Conservation (phyloP, 2,113 vertebrate genomes). For the Bubo bubo region DNA sequence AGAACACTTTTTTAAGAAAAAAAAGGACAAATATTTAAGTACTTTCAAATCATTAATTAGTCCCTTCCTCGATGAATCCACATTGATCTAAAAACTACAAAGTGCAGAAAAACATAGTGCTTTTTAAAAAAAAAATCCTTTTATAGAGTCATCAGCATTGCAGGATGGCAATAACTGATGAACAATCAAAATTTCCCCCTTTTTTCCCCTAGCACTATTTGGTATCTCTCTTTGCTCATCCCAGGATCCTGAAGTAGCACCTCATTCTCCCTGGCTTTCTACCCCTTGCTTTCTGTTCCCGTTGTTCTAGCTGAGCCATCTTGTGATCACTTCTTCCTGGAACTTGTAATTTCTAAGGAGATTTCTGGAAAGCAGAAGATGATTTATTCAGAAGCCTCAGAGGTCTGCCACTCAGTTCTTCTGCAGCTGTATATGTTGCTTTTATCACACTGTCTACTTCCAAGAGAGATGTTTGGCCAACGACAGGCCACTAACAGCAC, state of each 20-base stretch:
- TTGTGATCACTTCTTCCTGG: neutral
- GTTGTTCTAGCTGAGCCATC: neutral
- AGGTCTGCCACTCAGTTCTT: neutral
- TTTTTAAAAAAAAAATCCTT: neutral
- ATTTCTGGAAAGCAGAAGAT: neutral
- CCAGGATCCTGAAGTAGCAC: neutral
- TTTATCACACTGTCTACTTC: neutral
- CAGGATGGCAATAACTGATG: neutral
- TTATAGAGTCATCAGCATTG: neutral
- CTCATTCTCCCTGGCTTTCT: neutral
- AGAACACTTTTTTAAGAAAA: constrained; percentile 78
- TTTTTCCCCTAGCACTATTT: neutral
- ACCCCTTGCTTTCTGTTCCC: neutral
- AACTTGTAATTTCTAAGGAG: neutral
- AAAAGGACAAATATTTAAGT: neutral
- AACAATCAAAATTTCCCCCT: neutral
- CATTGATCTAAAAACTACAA: neutral
- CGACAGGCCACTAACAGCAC: neutral
- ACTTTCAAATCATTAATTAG: neutral
- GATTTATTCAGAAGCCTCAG: neutral
- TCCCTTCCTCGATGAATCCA: neutral
- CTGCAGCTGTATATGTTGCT: neutral
- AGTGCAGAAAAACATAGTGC: neutral
- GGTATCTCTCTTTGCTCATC: neutral
- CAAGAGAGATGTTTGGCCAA: neutral